Evolutionary conservation across 2,888 invertebrate genomes (phyloP).

Genomic region (Unio delphinus): DNA sequence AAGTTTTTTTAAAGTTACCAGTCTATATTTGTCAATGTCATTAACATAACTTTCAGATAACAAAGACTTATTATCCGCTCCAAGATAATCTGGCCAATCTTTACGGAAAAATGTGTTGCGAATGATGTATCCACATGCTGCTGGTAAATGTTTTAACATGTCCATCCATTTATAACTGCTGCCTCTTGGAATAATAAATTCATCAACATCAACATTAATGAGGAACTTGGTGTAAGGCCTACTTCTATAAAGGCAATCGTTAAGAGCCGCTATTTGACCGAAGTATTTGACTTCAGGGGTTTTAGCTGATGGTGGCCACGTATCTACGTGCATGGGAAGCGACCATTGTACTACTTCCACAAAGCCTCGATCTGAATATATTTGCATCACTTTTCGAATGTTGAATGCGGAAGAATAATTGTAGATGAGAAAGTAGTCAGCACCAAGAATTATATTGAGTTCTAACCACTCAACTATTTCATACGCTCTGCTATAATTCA

Average conservation of each 20-base stretch:
- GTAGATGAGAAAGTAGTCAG: slow-evolving; percentile 62
- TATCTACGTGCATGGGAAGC: slow-evolving; percentile 51
- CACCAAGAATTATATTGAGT: slow-evolving; percentile 63
- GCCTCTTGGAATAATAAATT: slow-evolving; percentile 63
- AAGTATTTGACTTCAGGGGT: slow-evolving; percentile 61
- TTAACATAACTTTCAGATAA: slow-evolving; percentile 11
- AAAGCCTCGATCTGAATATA: slow-evolving; percentile 46
- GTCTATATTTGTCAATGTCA: slow-evolving; percentile 25
- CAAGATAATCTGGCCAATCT: slow-evolving; percentile 36
- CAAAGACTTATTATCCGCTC: slow-evolving; percentile 21
- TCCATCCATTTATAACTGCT: slow-evolving; percentile 41
- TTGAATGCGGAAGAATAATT: slow-evolving; percentile 53
- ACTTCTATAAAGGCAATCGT: slow-evolving; percentile 39
- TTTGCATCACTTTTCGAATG: slow-evolving; percentile 45
- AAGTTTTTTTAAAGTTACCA: slow-evolving; percentile 46
- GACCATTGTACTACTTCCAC: slow-evolving; percentile 62
- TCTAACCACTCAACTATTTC: slow-evolving; percentile 68
- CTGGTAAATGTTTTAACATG: slow-evolving; percentile 22
- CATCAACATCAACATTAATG: slow-evolving; percentile 66
- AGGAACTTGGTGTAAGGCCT: slow-evolving; percentile 48
- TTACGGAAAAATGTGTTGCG: slow-evolving; percentile 52
- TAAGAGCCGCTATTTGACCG: slow-evolving; percentile 57
- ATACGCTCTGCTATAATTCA: slow-evolving; percentile 48
- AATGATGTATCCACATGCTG: slow-evolving; percentile 28
- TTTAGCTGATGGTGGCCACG: slow-evolving; percentile 22